Conservation (phyloP, 1,140 invertebrate species). For the Camponotus vicinus region DNA sequence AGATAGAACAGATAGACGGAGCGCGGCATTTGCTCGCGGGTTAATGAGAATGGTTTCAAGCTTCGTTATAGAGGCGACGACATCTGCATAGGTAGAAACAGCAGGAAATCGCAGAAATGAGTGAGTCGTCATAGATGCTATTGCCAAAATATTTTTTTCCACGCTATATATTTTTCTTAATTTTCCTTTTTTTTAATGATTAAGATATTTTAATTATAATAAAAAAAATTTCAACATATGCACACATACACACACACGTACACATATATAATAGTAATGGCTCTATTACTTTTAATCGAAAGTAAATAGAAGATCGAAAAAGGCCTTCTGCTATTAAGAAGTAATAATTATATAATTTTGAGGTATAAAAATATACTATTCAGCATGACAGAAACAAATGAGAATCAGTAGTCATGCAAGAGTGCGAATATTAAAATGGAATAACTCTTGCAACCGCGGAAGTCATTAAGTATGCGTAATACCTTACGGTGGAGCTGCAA, state of each 20-base stretch:
- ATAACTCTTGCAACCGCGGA: constrained; percentile 45
- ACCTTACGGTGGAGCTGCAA: neutral
- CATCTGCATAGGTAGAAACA: constrained; percentile 65
- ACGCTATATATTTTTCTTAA: neutral
- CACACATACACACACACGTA: too few species aligned
- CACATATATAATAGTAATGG: neutral
- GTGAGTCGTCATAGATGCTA: constrained; percentile 66
- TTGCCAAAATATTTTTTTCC: constrained; percentile 27
- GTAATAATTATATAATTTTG: constrained; percentile 35
- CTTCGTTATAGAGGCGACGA: constrained; percentile 77
- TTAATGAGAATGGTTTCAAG: constrained; percentile 85
- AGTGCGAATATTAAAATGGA: constrained; percentile 36
- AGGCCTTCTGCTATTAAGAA: constrained; percentile 29
- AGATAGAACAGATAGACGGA: constrained; percentile 81
- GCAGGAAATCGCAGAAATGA: constrained; percentile 71
- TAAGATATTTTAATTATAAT: constrained; percentile 4
- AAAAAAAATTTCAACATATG: neutral
- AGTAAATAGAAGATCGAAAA: neutral
- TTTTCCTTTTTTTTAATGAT: neutral
- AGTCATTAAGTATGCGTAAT: constrained; percentile 50
- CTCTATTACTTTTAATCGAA: neutral
- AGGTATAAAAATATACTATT: constrained; percentile 31
- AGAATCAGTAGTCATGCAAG: constrained; percentile 23
- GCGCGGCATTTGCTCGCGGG: constrained; percentile 80
- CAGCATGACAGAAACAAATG: constrained; percentile 49